Evolutionary conservation across 2,888 invertebrate genomes (phyloP), one percentile per base, ranked within the genome.

Genomic region (Lamproptera curius): DNA sequence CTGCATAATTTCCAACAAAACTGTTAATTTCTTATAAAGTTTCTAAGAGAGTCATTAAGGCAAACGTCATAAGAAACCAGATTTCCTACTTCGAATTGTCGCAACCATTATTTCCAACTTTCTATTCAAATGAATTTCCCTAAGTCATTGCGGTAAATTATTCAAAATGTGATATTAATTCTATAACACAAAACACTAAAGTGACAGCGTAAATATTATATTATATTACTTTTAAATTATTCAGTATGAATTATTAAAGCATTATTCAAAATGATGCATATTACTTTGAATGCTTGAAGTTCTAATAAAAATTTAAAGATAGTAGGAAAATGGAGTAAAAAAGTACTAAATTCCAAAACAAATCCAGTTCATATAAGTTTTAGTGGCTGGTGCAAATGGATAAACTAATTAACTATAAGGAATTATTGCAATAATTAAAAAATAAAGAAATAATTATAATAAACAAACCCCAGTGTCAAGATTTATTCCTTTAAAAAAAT

Each of bases 401-500:
- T 8, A 23, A 23, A 6, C 8, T 6, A 23, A 23, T 6, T 4
- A 8, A 23, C 23, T 23, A 6, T 23, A 23, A 23, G 23, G 8
- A 23, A 23, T 23, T 23, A 8, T 23, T 6, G 23, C 23, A 6
- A 23, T 23, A 23, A 23, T 6, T 8, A 23, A 23, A 23, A 23
- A 8, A 23, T 8, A 4, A 23, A 23, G 4, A 23, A 6, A 23
- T 23, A 6, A 6, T 23, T 4, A 6, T 6, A 8, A 23, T 23
- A 4, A 23, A 4, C 23, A 23, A 23, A 23, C 23, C 4, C 23
- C 5, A 23, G 4, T 23, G 8, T 23, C 23, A 8, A 23, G 23
- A n/a, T n/a, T n/a, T n/a, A n/a, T 23, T 23, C 4, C 39, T 62
- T 62, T 54, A 58, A 52, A 46, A 50, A 58, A 58, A 61, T 67